phyloP scores from a whole-genome alignment of 1,140 invertebrate species.

The Achatina immaculata region DNA sequence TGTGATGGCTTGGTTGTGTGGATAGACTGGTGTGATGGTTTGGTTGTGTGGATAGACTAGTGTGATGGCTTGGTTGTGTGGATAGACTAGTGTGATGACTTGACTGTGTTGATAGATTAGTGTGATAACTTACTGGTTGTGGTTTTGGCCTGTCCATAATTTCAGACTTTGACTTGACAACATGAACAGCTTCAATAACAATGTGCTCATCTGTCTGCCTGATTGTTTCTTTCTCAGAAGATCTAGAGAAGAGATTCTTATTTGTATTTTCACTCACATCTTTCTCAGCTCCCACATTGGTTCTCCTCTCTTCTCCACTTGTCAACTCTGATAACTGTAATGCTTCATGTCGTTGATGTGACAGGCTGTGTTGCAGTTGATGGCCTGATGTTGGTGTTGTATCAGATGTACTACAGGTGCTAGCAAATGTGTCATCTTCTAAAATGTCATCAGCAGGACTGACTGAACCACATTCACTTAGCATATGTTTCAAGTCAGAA shows the following conservation, averaged over 20 bases:
- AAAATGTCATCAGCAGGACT: too few relatives aligned
- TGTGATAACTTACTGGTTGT: not conserved
- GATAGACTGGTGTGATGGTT: not conserved
- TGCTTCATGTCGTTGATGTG: too few relatives aligned
- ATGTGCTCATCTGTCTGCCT: conserved; percentile 22
- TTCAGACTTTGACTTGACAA: not conserved
- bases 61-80: not conserved
- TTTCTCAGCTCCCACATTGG: too few relatives aligned
- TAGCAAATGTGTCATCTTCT: too few relatives aligned
- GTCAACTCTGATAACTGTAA: too few relatives aligned
- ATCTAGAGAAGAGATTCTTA: not conserved
- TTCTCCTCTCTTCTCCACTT: too few relatives aligned
- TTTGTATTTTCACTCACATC: not conserved
- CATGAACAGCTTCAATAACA: not conserved
- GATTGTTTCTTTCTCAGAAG: not conserved
- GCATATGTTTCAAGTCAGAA: too few relatives aligned
- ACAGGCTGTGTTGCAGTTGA: too few relatives aligned
- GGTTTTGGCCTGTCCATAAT: not conserved
- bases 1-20: not conserved
- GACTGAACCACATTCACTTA: too few relatives aligned
- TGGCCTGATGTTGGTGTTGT: too few relatives aligned
- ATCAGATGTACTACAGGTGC: too few relatives aligned
- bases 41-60: not conserved
- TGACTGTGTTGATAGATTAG: not conserved
- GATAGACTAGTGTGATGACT: not conserved